phyloP scores from a whole-genome alignment of 2,113 vertebrate species.

The Pseudonaja textilis region DNA sequence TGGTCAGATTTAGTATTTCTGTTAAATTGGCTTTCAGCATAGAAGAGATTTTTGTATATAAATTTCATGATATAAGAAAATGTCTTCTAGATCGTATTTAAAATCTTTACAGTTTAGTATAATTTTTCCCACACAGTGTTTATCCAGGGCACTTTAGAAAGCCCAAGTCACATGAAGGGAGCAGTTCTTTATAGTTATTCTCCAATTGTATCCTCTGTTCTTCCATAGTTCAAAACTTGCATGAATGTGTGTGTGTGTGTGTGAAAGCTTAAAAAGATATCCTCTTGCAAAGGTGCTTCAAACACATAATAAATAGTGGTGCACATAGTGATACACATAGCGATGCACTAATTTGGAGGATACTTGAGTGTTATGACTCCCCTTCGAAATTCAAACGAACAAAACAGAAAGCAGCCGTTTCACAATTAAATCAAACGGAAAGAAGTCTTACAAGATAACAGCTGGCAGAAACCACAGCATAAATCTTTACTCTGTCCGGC shows the following conservation, averaged over 20 bases:
- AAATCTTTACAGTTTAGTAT: not conserved
- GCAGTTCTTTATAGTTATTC: not conserved
- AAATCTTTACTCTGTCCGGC: too few relatives aligned
- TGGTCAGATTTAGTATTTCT: not conserved
- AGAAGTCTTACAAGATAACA: too few relatives aligned
- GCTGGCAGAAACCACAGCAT: too few relatives aligned
- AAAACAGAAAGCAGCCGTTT: too few relatives aligned
- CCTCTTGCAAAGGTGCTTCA: not conserved
- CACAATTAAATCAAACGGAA: too few relatives aligned
- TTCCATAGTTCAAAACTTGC: not conserved
- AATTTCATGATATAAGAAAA: not conserved
- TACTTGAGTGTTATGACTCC: too few relatives aligned
- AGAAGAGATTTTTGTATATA: not conserved
- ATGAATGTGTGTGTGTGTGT: not conserved
- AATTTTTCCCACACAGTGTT: not conserved
- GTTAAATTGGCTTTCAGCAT: not conserved
- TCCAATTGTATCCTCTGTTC: not conserved
- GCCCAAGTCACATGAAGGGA: not conserved
- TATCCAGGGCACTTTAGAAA: not conserved
- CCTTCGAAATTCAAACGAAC: too few relatives aligned
- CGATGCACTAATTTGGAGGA: not conserved
- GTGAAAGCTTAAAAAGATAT: not conserved
- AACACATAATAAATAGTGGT: not conserved
- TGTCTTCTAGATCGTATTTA: not conserved
- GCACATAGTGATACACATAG: too few relatives aligned